These are phyloP conservation scores for Petaurus breviceps DNA, from an alignment of 2,113 vertebrate genomes.

Conservation along the genomic window DNA sequence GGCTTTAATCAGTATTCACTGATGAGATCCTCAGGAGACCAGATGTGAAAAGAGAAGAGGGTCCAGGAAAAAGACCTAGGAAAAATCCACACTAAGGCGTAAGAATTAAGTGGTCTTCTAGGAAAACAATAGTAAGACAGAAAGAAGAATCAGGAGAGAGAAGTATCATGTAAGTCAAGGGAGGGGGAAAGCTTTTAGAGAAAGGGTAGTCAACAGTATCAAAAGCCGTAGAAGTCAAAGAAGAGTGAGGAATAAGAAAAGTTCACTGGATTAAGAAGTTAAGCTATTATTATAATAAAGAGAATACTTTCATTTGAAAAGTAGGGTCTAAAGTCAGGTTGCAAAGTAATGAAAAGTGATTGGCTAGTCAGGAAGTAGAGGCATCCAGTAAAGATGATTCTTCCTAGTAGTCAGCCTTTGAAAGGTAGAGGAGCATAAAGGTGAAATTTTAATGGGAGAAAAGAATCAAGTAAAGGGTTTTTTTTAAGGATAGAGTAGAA, in stretches of 20 bases:
- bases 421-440: background rate
- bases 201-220: background rate
- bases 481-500: background rate
- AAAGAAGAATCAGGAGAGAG: background rate
- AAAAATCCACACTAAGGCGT: background rate
- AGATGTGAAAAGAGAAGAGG: background rate
- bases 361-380: background rate
- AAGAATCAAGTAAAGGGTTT: background rate
- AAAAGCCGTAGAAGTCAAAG: background rate
- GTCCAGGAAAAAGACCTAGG: background rate
- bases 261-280: background rate
- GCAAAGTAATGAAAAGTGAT: background rate
- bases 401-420: background rate
- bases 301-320: background rate
- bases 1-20: background rate
- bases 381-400: background rate
- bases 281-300: background rate
- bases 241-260: background rate
- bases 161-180: background rate
- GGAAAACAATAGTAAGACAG: background rate
- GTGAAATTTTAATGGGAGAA: background rate
- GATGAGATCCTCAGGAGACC: background rate
- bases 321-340: background rate
- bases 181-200: background rate
- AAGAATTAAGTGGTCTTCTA: background rate